Conservation (phyloP, 1,140 invertebrate genomes). For the Frieseomelitta varia region DNA sequence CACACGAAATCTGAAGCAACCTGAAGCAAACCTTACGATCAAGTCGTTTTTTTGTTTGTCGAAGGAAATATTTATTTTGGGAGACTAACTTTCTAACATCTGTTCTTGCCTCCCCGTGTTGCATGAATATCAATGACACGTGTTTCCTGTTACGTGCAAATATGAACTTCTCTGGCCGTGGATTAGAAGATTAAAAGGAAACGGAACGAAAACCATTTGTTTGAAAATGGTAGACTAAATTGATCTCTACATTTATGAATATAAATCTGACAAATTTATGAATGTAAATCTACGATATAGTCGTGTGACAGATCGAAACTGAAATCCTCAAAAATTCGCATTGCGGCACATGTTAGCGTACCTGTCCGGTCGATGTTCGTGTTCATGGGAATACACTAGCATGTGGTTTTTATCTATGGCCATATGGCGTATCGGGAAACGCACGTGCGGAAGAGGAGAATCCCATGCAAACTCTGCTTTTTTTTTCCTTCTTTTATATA, state of each 20-base stretch:
- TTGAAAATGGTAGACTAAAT: no score
- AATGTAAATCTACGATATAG: neutral
- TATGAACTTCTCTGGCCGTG: neutral
- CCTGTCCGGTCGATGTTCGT: constrained; percentile 57
- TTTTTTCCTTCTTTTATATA: neutral
- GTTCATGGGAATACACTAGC: constrained; percentile 71
- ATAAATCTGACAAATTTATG: no score
- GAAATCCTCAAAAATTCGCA: neutral
- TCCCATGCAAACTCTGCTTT: neutral
- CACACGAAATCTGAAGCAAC: no score
- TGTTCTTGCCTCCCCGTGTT: constrained; percentile 48
- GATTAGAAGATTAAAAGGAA: neutral
- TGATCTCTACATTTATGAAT: no score
- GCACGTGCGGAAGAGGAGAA: constrained; percentile 56
- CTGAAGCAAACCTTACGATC: neutral
- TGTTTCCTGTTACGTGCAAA: neutral
- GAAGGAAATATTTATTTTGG: neutral
- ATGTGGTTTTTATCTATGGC: constrained; percentile 68
- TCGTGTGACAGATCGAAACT: neutral
- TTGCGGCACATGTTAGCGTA: constrained; percentile 48
- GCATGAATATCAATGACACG: constrained; percentile 30
- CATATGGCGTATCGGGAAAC: constrained; percentile 66
- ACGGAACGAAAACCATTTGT: no score
- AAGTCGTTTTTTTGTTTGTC: neutral
- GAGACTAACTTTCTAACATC: constrained; percentile 38